phyloP scores from a whole-genome alignment of 2,113 vertebrate species.

The Hemiprocne comata region DNA sequence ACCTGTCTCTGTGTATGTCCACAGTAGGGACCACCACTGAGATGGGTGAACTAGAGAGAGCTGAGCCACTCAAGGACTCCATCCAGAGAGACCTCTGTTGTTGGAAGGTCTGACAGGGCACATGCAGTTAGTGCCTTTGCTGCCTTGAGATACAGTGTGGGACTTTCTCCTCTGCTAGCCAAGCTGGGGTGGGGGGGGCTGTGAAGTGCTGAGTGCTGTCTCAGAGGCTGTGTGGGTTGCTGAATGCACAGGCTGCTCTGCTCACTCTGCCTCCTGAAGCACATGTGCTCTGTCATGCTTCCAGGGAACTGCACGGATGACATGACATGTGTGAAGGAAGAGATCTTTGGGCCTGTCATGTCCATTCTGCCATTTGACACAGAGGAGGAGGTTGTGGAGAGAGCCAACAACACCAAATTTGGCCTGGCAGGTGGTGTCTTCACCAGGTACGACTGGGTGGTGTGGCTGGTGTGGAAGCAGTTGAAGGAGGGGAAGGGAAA shows the following conservation, averaged over 20 bases:
- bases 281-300: neutral
- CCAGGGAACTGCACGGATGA: constrained; percentile 91
- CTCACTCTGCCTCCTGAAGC: neutral
- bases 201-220: neutral
- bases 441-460: constrained; percentile 81
- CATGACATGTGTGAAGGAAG: constrained; percentile 95
- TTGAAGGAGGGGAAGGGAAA: neutral
- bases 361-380: constrained; percentile 92
- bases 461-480: neutral
- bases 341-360: constrained; percentile 99
- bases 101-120: neutral
- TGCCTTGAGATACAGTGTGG: neutral
- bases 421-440: constrained; percentile 95
- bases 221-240: neutral
- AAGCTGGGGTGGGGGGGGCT: rapidly evolving
- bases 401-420: constrained; percentile 89
- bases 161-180: neutral
- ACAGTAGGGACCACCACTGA: rapidly evolving
- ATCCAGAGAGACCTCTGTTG: neutral
- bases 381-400: constrained; percentile 88
- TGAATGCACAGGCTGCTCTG: neutral
- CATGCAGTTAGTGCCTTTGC: neutral
- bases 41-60: neutral
- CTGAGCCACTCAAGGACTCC: neutral
- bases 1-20: neutral